A percentile compares a stretch with the other conserved stretches of the same genome.
These are phyloP conservation scores for Melanotaenia boesemani DNA, from an alignment of 2,797 vertebrate species.

Conservation along the genomic window DNA sequence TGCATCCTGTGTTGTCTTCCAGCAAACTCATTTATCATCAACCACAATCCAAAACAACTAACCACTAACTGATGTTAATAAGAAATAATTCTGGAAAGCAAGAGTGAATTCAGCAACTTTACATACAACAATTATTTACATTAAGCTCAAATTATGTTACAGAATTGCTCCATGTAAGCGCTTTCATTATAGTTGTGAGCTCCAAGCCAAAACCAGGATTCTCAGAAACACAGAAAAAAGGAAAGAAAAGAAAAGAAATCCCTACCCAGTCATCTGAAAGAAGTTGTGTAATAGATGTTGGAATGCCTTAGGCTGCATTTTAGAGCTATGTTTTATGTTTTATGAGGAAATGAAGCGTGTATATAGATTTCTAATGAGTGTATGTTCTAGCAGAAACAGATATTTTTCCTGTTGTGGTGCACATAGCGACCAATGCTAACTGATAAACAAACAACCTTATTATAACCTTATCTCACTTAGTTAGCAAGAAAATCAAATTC, in stretches of 20 bases:
- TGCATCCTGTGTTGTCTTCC: conserved; percentile 43
- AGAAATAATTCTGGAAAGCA: conserved; percentile 50
- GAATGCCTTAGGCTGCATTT: conserved; percentile 65
- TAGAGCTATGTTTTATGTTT: conserved; percentile 58
- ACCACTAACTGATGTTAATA: conserved; percentile 67
- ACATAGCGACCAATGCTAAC: conserved; percentile 39
- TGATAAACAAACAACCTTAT: conserved; percentile 46
- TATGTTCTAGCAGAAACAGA: conserved; percentile 37
- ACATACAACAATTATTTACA: conserved; percentile 49
- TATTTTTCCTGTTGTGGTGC: conserved; percentile 32
- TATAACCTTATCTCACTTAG: conserved; percentile 29
- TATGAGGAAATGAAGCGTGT: conserved; percentile 62
- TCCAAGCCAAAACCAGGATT: conserved; percentile 56
- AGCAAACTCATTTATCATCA: conserved; percentile 52
- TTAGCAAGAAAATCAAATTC: conserved; percentile 33
- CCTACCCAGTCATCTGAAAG: conserved; percentile 53
- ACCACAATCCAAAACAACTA: conserved; percentile 44
- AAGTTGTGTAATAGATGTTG: conserved; percentile 59
- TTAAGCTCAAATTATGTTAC: conserved; percentile 48
- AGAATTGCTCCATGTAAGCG: conserved; percentile 38
- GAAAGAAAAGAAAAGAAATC: conserved; percentile 23
- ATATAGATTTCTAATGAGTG: conserved; percentile 55
- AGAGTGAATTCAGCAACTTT: conserved; percentile 65
- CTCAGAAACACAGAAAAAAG: conserved; percentile 38
- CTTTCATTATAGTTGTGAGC: conserved; percentile 55